Conservation (phyloP, 1,140 invertebrate species). For the Nymphalis io region DNA sequence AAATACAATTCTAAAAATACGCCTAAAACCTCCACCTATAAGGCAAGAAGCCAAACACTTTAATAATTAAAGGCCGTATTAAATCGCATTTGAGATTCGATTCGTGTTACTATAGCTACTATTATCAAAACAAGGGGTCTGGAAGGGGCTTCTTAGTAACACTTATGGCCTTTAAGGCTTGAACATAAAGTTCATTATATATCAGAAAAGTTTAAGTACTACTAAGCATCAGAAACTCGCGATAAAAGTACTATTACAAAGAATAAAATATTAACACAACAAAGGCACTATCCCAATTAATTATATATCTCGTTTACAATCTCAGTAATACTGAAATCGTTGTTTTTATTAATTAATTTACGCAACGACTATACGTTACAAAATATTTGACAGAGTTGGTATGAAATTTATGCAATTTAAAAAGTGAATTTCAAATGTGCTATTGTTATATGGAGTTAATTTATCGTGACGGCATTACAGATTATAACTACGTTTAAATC, state of each 20-base stretch:
- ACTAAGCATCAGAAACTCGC: constrained; percentile 3
- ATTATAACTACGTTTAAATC: background rate
- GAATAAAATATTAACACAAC: constrained; percentile 29
- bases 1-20: constrained; percentile 24
- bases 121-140: constrained; percentile 53
- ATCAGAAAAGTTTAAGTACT: background rate
- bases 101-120: constrained; percentile 47
- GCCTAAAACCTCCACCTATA: constrained; percentile 18
- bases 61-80: constrained; percentile 31
- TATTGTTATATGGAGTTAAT: background rate
- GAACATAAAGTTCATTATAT: constrained; percentile 1
- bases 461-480: background rate
- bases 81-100: constrained; percentile 39
- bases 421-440: background rate
- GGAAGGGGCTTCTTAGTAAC: background rate
- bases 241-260: constrained; percentile 26
- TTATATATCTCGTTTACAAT: constrained; percentile 17
- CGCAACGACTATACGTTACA: background rate
- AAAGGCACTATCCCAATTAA: constrained; percentile 23
- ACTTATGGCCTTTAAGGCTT: background rate
- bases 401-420: background rate
- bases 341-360: constrained; percentile 4
- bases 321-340: background rate
- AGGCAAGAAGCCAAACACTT: constrained; percentile 26
- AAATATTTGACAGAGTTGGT: background rate